Conservation (phyloP, 2,113 vertebrate species). For the Ictidomys tridecemlineatus region DNA sequence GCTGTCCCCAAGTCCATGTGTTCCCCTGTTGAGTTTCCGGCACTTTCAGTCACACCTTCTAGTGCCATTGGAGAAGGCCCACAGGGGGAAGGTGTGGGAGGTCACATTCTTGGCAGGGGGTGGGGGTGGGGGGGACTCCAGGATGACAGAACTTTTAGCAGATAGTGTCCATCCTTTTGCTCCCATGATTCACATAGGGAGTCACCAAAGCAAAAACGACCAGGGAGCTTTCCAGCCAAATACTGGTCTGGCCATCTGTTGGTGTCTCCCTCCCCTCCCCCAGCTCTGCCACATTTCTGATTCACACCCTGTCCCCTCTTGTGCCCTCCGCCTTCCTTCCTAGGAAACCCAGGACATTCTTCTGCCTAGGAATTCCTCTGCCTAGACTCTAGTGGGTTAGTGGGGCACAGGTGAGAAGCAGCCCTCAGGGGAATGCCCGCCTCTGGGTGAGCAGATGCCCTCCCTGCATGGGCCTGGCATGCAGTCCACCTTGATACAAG, state of each 20-base stretch:
- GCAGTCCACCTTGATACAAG: neutral
- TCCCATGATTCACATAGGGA: neutral
- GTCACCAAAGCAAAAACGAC: neutral
- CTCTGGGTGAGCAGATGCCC: neutral
- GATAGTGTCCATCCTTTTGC: conserved; percentile 66
- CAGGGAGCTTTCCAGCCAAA: conserved; percentile 34
- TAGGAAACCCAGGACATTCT: neutral
- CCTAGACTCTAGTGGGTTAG: neutral
- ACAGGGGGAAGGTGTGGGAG: conserved; percentile 49
- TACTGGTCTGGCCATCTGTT: conserved; percentile 72
- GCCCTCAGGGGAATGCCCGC: neutral
- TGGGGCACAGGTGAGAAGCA: neutral
- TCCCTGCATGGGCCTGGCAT: neutral
- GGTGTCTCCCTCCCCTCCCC: neutral
- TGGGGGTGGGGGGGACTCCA: neutral
- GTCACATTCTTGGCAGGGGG: conserved; percentile 44
- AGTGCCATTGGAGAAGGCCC: neutral
- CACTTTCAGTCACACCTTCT: conserved; percentile 64
- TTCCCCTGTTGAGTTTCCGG: conserved; percentile 7
- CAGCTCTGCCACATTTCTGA: neutral
- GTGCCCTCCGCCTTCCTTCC: neutral
- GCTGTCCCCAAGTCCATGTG: conserved; percentile 69
- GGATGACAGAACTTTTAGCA: conserved; percentile 46
- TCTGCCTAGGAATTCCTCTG: neutral
- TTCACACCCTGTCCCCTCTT: neutral